A percentile compares a stretch with the other conserved stretches of the same genome.
Evolutionary conservation across 2,113 vertebrate species (phyloP).

Genomic region (Saguinus midas): DNA sequence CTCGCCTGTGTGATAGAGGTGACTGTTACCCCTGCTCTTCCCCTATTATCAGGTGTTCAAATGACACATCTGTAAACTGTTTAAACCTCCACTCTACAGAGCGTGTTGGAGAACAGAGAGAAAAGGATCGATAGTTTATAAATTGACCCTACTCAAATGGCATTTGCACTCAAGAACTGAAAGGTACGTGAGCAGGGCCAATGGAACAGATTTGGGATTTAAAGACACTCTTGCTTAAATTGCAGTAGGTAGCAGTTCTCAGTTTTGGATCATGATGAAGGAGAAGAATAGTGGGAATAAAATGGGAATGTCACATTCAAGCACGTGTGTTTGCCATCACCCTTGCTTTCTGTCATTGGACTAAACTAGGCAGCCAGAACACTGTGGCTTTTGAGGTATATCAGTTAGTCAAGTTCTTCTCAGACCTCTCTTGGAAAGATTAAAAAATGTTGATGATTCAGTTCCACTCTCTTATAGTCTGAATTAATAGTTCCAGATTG

Average conservation of each 20-base stretch:
- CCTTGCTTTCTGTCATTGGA: background rate
- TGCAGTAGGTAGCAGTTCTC: background rate
- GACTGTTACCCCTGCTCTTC: background rate
- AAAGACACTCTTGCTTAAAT: background rate
- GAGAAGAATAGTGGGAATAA: background rate
- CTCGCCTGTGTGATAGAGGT: background rate
- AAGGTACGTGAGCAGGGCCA: background rate
- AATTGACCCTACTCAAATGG: background rate
- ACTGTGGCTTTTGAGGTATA: background rate
- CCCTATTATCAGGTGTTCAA: background rate
- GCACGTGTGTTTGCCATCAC: background rate
- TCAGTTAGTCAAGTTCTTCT: background rate
- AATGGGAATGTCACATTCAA: background rate
- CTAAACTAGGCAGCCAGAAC: background rate
- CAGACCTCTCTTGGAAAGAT: background rate
- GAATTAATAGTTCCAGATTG: background rate
- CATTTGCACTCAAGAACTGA: accelerated
- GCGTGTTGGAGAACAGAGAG: background rate
- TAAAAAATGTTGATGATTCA: background rate
- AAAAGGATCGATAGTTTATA: background rate
- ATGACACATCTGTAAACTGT: background rate
- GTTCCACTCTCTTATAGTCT: background rate
- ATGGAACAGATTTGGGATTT: background rate
- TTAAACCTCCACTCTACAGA: background rate
- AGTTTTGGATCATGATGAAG: background rate